phyloP scores from a whole-genome alignment of 1,140 invertebrate genomes.

The Diuraphis noxia region DNA sequence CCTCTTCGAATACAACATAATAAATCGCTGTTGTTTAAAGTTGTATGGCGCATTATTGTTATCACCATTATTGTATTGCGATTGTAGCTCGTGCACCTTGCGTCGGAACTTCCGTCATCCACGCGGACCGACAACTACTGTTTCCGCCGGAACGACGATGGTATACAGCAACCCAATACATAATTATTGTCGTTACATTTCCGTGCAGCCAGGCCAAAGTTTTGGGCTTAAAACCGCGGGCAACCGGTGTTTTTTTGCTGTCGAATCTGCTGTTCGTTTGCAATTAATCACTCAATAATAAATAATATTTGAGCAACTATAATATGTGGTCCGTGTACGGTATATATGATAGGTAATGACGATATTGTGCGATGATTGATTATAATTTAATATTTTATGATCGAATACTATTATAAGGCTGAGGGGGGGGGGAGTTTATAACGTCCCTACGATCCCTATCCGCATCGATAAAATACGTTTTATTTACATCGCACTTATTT shows the following conservation, averaged over 20 bases:
- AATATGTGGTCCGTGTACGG: too few species aligned
- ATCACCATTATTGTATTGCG: neutral
- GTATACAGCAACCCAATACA: neutral
- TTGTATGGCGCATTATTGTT: neutral
- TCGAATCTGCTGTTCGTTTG: neutral
- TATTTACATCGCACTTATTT: neutral
- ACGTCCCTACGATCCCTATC: neutral
- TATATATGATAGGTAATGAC: too few species aligned
- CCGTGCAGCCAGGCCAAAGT: neutral
- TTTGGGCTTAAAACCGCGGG: neutral
- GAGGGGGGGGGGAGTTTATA: too few species aligned
- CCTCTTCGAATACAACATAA: neutral
- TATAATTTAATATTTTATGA: too few species aligned
- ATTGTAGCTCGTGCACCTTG: neutral
- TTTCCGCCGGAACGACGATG: neutral
- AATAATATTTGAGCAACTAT: neutral
- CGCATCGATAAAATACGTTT: neutral
- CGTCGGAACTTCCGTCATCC: constrained; percentile 13
- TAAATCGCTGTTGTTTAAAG: neutral
- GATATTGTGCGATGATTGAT: too few species aligned
- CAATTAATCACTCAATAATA: neutral
- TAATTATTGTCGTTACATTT: neutral
- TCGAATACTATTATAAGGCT: too few species aligned
- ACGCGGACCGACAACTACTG: too few species aligned
- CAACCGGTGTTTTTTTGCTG: neutral